Evolutionary conservation across 2,888 invertebrate genomes (phyloP).

Genomic region (Yponomeuta malinellus): DNA sequence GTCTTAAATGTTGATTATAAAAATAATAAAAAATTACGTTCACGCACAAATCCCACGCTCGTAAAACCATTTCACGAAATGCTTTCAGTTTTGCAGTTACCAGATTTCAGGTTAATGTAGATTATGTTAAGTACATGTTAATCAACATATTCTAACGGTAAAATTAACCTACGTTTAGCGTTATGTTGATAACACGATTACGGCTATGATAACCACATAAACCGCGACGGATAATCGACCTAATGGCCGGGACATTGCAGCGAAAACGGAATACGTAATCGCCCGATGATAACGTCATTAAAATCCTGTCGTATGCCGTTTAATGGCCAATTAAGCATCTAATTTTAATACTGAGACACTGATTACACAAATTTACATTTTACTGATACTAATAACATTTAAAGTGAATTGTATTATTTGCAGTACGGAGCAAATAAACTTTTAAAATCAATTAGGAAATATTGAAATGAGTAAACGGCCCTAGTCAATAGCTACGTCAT

Average conservation of each 20-base stretch:
- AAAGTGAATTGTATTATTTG: too few species aligned
- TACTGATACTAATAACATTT: too few species aligned
- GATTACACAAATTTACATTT: too few species aligned
- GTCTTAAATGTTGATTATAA: background rate
- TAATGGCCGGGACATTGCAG: conserved; percentile 46
- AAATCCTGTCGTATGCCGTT: conserved; percentile 10
- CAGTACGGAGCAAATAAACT: too few species aligned
- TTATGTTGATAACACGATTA: background rate
- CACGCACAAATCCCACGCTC: conserved; percentile 74
- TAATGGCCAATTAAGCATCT: conserved; percentile 3
- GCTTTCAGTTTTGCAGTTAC: conserved; percentile 49
- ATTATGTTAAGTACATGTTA: conserved; percentile 15
- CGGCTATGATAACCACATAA: conserved; percentile 47
- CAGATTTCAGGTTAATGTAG: background rate
- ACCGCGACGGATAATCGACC: conserved; percentile 40
- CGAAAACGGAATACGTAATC: conserved; percentile 54
- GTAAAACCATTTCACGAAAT: conserved; percentile 76
- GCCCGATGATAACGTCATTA: conserved; percentile 38
- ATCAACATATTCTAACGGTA: conserved; percentile 21
- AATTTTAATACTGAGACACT: background rate
- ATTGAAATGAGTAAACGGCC: too few species aligned
- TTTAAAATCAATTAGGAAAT: too few species aligned
- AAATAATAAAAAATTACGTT: conserved; percentile 24
- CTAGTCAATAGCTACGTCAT: too few species aligned
- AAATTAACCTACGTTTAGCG: conserved; percentile 3